Evolutionary conservation across 2,797 vertebrate genomes (phyloP), one percentile per base, ranked within the genome.

Genomic region (Lindbergichthys nudifrons): DNA sequence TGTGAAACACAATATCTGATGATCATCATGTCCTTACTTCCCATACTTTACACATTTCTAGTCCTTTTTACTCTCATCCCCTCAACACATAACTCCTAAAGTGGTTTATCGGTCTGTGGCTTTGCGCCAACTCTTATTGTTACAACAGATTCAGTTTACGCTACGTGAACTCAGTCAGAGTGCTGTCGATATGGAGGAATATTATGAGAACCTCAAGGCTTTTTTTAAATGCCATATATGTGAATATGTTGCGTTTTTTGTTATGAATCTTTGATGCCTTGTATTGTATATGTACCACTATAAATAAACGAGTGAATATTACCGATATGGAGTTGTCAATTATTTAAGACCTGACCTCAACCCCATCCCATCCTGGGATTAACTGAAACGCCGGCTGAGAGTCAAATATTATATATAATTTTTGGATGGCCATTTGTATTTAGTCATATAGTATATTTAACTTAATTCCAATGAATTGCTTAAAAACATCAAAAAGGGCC

Each of bases 231-330:
- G 67, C 65, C 46, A 58, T 80, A 43, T 70, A 43, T 84, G 65
- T 86, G 79, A 90, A 76, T 78, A 43, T 82, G 51, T 73, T 75
- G 1, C 1, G 36, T 67, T 64, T 80, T 81, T 74, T 84, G 59
- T 82, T 82, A 60, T 63, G 53, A 54, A 70, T 51, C 30, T 48
- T 66, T 71, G 64, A 75, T 74, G 67, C 48, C 64, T 84, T 53
- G 53, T n/a, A n/a, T 73, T 78, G 70, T 86, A 64, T 66, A 51
- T 82, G 75, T 63, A 56, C 65, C 76, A 57, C 66, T 81, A 84
- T 79, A 69, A 93, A 93, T 93, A 94, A 93, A 94, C 42, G 13
- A 68, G 19, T 61, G 30, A 85, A 73, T 30, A 70, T 53, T 4
- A 50, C 19, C 15, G 50, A 21, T 30, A 18, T 62, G 26, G 3